These are phyloP conservation scores for Propithecus perrieri DNA, from an alignment of 2,797 vertebrate species.

Conservation along the genomic window DNA sequence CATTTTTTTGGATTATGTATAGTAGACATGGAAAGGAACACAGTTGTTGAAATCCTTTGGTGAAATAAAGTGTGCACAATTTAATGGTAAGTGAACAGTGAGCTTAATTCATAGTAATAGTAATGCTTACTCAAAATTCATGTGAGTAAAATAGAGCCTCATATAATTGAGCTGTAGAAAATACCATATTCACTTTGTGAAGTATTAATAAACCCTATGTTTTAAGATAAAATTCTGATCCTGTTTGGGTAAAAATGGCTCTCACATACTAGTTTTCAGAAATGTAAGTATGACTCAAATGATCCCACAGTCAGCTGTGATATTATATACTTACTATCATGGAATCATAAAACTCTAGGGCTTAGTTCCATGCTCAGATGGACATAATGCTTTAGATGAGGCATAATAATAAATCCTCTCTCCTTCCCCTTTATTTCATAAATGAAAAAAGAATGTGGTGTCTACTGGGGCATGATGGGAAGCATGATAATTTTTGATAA, in stretches of 20 bases:
- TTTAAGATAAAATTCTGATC: conserved; percentile 1
- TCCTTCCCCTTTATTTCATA: neutral
- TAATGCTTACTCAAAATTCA: neutral
- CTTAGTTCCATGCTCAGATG: neutral
- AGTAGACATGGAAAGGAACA: neutral
- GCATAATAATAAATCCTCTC: neutral
- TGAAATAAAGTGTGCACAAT: neutral
- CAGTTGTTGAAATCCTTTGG: neutral
- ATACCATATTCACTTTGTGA: neutral
- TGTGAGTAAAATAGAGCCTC: neutral
- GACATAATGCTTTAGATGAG: neutral
- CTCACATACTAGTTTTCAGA: neutral
- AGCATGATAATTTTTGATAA: neutral
- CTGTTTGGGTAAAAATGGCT: neutral
- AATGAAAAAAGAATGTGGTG: neutral
- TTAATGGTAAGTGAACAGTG: neutral
- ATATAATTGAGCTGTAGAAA: neutral
- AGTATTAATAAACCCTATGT: neutral
- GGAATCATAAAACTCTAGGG: neutral
- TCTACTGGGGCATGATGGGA: neutral
- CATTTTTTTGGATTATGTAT: neutral
- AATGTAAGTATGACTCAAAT: neutral
- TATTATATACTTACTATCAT: neutral
- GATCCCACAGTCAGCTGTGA: neutral
- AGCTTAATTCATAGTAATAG: neutral